Conservation (phyloP, 2,113 vertebrate species). For the Pelvicachromis taeniatus region DNA sequence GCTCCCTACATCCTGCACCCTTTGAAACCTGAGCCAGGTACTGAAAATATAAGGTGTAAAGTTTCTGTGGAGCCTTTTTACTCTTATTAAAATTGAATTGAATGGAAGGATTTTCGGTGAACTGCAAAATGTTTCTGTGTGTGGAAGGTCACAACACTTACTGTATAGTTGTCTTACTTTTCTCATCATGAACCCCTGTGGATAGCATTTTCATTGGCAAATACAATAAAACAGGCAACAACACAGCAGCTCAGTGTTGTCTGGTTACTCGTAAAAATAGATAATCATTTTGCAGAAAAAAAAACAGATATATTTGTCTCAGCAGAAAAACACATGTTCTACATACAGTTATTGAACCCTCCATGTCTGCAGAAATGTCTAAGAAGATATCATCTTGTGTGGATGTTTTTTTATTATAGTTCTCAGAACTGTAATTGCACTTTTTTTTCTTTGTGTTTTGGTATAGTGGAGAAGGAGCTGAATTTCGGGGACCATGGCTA, state of each 20-base stretch:
- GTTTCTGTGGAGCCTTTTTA: background rate
- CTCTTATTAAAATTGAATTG: background rate
- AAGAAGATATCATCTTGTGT: background rate
- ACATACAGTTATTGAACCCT: background rate
- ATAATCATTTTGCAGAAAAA: background rate
- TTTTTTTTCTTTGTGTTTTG: background rate
- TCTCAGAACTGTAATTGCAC: background rate
- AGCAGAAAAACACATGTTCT: background rate
- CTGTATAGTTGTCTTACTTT: background rate
- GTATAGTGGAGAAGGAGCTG: constrained; percentile 69
- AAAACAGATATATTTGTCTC: background rate
- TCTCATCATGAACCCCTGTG: background rate
- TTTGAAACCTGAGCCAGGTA: constrained; percentile 73
- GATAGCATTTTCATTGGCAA: background rate
- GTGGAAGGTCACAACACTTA: background rate
- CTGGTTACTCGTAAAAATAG: background rate
- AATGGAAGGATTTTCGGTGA: background rate
- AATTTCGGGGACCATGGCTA: constrained; percentile 77
- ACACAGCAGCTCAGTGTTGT: background rate
- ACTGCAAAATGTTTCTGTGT: background rate
- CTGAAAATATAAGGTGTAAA: background rate
- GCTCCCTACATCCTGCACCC: constrained; percentile 50
- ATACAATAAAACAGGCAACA: background rate
- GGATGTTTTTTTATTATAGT: background rate
- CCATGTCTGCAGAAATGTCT: background rate